These are phyloP conservation scores for Lasioglossum marginatum DNA, from an alignment of 2,888 invertebrate genomes.

Conservation along the genomic window DNA sequence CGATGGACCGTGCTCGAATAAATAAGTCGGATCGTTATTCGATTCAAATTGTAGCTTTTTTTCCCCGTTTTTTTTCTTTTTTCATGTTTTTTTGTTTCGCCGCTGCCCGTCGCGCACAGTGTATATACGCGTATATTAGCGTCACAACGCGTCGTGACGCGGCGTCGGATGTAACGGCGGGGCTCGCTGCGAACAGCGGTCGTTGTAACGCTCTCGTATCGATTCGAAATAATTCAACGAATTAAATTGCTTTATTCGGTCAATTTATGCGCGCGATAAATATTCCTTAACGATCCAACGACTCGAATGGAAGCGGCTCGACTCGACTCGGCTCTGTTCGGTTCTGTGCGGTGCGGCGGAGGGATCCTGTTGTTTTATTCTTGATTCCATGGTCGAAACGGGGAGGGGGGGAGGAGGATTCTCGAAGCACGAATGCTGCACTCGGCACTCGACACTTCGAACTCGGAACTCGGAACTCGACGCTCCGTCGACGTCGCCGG, in stretches of 20 bases:
- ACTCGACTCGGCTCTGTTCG: neutral
- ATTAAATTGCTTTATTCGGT: slow-evolving; percentile 9
- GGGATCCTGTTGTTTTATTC: neutral
- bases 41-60: slow-evolving; percentile 7
- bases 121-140: neutral
- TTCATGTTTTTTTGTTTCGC: neutral
- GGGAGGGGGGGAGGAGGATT: neutral
- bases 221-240: slow-evolving; percentile 14
- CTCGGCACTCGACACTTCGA: neutral
- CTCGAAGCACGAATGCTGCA: neutral
- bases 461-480: neutral
- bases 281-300: neutral
- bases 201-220: neutral
- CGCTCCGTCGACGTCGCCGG: neutral
- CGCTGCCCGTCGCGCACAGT: neutral
- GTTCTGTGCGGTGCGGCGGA: neutral
- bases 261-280: slow-evolving; percentile 13
- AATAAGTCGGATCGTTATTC: slow-evolving; percentile 14
- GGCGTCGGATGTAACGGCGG: neutral
- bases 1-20: neutral
- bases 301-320: neutral
- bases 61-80: neutral
- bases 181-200: neutral
- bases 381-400: neutral
- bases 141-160: neutral